A percentile compares a stretch with the other conserved stretches of the same genome.
These are phyloP conservation scores for Tachina fera DNA, from an alignment of 2,888 invertebrate genomes.

Conservation along the genomic window DNA sequence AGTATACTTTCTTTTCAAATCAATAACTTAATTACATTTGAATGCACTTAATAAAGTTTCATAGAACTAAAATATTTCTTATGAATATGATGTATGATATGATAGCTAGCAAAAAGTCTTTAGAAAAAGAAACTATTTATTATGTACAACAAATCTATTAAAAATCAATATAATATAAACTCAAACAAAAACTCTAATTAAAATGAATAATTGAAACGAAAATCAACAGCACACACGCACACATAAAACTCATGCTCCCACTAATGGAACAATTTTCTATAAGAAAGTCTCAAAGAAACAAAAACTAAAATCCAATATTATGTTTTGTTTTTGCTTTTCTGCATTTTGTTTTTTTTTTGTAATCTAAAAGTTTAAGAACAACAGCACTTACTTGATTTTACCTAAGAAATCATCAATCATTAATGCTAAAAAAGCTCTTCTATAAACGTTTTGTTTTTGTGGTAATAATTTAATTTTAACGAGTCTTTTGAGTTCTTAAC, in stretches of 20 bases:
- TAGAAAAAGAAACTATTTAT: neutral
- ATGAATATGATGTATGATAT: constrained; percentile 25
- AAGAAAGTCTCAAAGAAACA: constrained; percentile 51
- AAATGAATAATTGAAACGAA: constrained; percentile 38
- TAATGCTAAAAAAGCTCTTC: constrained; percentile 61
- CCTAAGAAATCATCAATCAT: constrained; percentile 63
- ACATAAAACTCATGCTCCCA: constrained; percentile 56
- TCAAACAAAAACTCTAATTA: constrained; percentile 24
- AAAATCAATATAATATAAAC: constrained; percentile 27
- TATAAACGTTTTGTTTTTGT: constrained; percentile 14
- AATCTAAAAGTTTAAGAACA: constrained; percentile 60
- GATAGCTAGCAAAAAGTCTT: neutral
- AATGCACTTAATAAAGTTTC: neutral
- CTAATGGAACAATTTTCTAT: constrained; percentile 57
- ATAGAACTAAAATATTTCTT: neutral
- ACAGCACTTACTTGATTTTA: constrained; percentile 70
- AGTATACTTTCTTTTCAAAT: neutral
- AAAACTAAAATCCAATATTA: constrained; percentile 51
- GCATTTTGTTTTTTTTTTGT: constrained; percentile 1
- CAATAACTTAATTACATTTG: neutral
- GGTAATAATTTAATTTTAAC: neutral
- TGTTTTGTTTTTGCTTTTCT: constrained; percentile 16
- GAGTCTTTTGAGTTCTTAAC: neutral
- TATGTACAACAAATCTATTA: constrained; percentile 27
- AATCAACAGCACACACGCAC: constrained; percentile 15